phyloP scores from a whole-genome alignment of 1,140 invertebrate species.

The Dreissena rostriformis region DNA sequence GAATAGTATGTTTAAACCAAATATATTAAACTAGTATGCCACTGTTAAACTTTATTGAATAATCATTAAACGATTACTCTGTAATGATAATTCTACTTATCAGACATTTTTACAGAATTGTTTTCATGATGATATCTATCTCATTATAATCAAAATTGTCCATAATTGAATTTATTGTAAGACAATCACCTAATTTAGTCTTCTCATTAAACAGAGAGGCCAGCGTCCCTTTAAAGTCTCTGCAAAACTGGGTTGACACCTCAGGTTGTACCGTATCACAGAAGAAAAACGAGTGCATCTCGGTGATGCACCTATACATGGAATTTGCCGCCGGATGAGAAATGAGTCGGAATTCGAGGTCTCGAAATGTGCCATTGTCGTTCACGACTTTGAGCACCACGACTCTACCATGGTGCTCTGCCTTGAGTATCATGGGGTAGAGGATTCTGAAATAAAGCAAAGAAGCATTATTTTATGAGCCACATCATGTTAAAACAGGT shows the following conservation, averaged over 20 bases:
- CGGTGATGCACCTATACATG: conserved; percentile 93
- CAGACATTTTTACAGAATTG: too few species aligned
- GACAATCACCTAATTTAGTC: conserved; percentile 85
- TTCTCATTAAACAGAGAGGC: conserved; percentile 93
- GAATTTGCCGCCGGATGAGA: conserved; percentile 89
- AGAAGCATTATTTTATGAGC: too few species aligned
- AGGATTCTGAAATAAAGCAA: conserved; percentile 86
- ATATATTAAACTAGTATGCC: too few species aligned
- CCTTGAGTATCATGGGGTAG: conserved; percentile 91
- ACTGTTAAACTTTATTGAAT: too few species aligned
- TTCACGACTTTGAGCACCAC: conserved; percentile 86
- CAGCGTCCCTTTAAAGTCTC: conserved; percentile 95
- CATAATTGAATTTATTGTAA: background rate
- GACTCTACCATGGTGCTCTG: conserved; percentile 88
- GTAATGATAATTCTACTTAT: too few species aligned
- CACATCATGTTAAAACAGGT: too few species aligned
- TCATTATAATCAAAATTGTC: too few species aligned
- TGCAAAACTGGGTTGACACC: conserved; percentile 93
- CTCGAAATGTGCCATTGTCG: conserved; percentile 85
- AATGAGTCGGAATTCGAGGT: conserved; percentile 90
- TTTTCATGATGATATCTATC: too few species aligned
- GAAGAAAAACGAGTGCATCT: conserved; percentile 95
- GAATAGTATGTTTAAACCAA: too few species aligned
- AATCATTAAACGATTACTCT: too few species aligned
- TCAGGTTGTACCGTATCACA: conserved; percentile 94